Evolutionary conservation across 2,888 invertebrate species (phyloP), one percentile per base, ranked within the genome.

Genomic region (Platerodrilus igneus): DNA sequence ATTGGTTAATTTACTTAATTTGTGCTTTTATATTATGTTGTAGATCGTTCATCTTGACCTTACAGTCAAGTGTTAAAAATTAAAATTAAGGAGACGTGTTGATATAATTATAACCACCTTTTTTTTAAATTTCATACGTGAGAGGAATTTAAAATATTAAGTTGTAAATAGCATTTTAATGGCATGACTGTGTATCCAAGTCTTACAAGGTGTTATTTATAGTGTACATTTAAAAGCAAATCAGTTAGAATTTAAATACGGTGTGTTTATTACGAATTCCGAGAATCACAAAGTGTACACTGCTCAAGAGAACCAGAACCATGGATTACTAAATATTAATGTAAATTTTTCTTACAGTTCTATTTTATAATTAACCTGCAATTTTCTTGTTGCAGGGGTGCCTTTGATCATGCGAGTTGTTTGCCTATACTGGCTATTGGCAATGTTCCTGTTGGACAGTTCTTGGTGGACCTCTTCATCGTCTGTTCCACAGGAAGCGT

Each of bases 391-490:
- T 60, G 5, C 59, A 65, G 66, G 61, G 61, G 63, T 57, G 60
- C 59, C 59, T 61, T 54, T 60, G 58, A 66, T 58, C 57, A 67
- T 67, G 67, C 63, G 58, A 53, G 58, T 59, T 55, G 53, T 60
- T 60, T 48, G 45, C 55, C 57, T 60, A 55, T 56, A 17, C 35
- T 64, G 53, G 53, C 58, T 64, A 55, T 53, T 60, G 56, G 57
- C 58, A 52, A 55, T 57, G 52, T 47, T 53, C 46, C 45, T 53
- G 22, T 36, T 51, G 46, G 51, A 55, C 48, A 38, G 22, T 28
- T 41, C 45, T 46, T 41, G 50, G 50, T 51, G 38, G 45, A 40
- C 51, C 45, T 48, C 47, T 41, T 51, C 53, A 21, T 49, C 45
- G 41, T 52, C 48, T 54, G 63, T 55, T 62, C 60, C 52, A 58